A percentile compares a stretch with the other conserved stretches of the same genome.
These are phyloP conservation scores for Ascaphus truei DNA, from an alignment of 2,113 vertebrate species.

Conservation along the genomic window DNA sequence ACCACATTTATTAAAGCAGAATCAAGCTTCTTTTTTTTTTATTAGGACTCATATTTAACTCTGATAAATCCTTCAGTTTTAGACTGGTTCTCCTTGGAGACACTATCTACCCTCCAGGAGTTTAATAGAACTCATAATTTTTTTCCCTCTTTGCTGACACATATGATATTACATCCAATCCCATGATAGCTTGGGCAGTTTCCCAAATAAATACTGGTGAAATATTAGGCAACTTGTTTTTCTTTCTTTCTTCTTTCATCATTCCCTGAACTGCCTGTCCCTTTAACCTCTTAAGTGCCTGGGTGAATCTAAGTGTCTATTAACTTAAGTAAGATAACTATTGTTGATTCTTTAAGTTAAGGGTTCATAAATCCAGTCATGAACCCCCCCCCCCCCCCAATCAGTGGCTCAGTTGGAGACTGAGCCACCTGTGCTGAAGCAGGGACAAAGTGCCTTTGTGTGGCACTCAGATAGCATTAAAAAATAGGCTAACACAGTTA, in stretches of 20 bases:
- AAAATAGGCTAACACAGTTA: too few species aligned
- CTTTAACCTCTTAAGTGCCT: not conserved
- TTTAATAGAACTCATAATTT: slow-evolving; percentile 37
- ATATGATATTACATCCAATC: slow-evolving; percentile 28
- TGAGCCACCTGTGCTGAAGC: too few species aligned
- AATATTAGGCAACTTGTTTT: slow-evolving; percentile 7
- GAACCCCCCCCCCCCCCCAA: too few species aligned
- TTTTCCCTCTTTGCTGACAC: slow-evolving; percentile 26
- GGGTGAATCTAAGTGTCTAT: not conserved
- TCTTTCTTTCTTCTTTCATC: too few species aligned
- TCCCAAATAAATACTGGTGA: slow-evolving; percentile 19
- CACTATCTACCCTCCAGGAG: not conserved
- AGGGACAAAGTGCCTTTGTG: too few species aligned
- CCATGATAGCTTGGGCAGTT: slow-evolving; percentile 13
- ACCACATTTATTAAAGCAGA: slow-evolving; percentile 5
- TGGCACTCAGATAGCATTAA: too few species aligned
- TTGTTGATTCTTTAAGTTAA: too few species aligned
- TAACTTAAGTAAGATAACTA: too few species aligned
- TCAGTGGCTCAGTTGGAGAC: too few species aligned
- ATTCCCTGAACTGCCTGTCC: not conserved
- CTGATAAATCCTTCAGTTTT: not conserved
- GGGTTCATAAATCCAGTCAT: too few species aligned
- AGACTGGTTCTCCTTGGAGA: slow-evolving; percentile 9
- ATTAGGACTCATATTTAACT: slow-evolving; percentile 14
- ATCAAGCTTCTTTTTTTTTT: not conserved